Percentiles rank a stretch among this genome's conserved stretches.
phyloP scores from a whole-genome alignment of 2,888 invertebrate genomes.

The Stenodera caucasica region DNA sequence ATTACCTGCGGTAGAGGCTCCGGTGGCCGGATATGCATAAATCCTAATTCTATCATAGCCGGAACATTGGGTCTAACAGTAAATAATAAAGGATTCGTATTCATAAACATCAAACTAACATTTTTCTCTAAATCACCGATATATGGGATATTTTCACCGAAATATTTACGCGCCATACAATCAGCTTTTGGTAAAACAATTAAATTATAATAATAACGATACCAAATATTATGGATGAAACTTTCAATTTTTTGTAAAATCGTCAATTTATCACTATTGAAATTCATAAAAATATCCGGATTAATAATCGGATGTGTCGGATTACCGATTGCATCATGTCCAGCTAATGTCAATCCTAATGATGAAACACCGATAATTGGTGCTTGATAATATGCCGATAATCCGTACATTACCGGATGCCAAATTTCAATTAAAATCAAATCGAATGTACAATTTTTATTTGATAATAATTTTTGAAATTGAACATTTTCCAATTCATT shows the following conservation, averaged over 20 bases:
- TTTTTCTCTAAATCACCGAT: slow-evolving; percentile 46
- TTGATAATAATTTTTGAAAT: not conserved
- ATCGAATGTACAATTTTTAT: slow-evolving; percentile 17
- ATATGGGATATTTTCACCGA: slow-evolving; percentile 47
- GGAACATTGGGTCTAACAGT: slow-evolving; percentile 46
- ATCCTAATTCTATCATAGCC: slow-evolving; percentile 43
- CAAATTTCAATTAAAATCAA: slow-evolving; percentile 23
- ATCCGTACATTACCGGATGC: slow-evolving; percentile 25
- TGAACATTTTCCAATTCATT: not conserved
- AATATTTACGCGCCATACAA: slow-evolving; percentile 42
- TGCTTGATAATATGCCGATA: slow-evolving; percentile 22
- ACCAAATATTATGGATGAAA: slow-evolving; percentile 25
- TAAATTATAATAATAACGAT: slow-evolving; percentile 25
- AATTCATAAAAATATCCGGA: slow-evolving; percentile 20
- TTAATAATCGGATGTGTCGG: slow-evolving; percentile 15
- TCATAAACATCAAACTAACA: slow-evolving; percentile 46
- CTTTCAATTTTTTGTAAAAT: slow-evolving; percentile 26
- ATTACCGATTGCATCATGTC: slow-evolving; percentile 9
- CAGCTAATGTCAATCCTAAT: slow-evolving; percentile 10
- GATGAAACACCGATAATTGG: slow-evolving; percentile 26
- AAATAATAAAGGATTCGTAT: slow-evolving; percentile 46
- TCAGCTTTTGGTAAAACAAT: slow-evolving; percentile 37
- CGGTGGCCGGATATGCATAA: slow-evolving; percentile 42
- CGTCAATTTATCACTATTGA: slow-evolving; percentile 7
- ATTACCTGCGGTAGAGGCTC: slow-evolving; percentile 46